Base-by-base conservation (phyloP, 2,113 vertebrate species). In the Neodon shergylaensis region DNA sequence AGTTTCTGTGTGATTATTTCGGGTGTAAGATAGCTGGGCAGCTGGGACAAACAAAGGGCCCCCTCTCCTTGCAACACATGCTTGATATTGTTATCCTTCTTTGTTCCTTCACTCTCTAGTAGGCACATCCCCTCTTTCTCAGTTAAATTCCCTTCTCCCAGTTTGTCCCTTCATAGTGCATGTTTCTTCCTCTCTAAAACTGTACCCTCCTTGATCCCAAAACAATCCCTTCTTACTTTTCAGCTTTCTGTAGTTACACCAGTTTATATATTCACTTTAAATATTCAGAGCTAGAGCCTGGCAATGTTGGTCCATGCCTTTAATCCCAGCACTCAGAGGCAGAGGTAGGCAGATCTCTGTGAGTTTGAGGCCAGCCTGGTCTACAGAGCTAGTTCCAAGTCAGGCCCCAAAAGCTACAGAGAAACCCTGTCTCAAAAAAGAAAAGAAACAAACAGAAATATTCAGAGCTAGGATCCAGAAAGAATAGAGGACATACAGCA, bases 271-370 rank as follows among this genome's bases (percentile, higher is more conserved):
- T 39, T 42, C n/a, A 73, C 19, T 70, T 22, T 73, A 39, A 73
- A 73, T 73, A 73, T 73, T 39, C n/a, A 73, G 36, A 39, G 17
- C 21, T 74, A 42, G 72, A 58, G 54, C 54, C 54, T 19, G 54
- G 16, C 0, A 5, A 17, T 58, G 5, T 5, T 58, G 16, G 54
- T 1, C 0, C 16, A 5, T 0, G 16, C 16, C 54, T 54, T 54
- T 54, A 54, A 54, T 19, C 54, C 54, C 54, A 54, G 54, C 14
- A 17, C 54, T 17, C 4, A 12, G 54, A 54, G 54, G 54, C 16
- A 54, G 54, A 54, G 54, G 54, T 16, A 54, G 54, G 54, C 4
- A 5, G 54, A 54, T 54, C 16, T 17, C 16, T 17, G 54, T 54
- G 54, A 54, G 52, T 54, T 54, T 0, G 52, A 17, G 52, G 52